A percentile compares a stretch with the other conserved stretches of the same genome.
Evolutionary conservation across 2,888 invertebrate species (phyloP).

Genomic region (Agrotis clavis): DNA sequence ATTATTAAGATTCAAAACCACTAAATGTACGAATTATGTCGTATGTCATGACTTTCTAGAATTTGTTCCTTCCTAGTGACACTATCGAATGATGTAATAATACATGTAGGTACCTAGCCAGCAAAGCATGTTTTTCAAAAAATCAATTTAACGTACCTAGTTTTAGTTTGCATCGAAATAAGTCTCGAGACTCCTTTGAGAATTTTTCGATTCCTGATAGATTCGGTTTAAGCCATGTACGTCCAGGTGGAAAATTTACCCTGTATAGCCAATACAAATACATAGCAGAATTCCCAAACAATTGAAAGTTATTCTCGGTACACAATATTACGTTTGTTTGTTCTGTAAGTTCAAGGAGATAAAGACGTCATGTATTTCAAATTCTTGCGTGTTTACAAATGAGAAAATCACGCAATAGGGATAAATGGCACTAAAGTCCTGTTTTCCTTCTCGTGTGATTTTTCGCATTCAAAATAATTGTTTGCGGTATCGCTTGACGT

Average conservation of each 20-base stretch:
- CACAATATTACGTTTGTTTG: slow-evolving; percentile 10
- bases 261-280: not conserved
- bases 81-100: too few relatives aligned
- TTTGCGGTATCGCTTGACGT: slow-evolving; percentile 49
- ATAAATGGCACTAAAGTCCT: slow-evolving; percentile 5
- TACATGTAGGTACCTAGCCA: too few relatives aligned
- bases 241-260: too few relatives aligned
- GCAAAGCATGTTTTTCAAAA: too few relatives aligned
- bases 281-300: not conserved
- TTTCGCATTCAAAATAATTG: slow-evolving; percentile 41
- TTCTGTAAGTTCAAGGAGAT: not conserved
- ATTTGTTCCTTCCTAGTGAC: too few relatives aligned
- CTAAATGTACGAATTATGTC: too few relatives aligned
- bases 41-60: too few relatives aligned
- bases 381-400: slow-evolving; percentile 5
- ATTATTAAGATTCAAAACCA: not conserved
- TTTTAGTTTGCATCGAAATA: too few relatives aligned
- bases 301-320: not conserved
- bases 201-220: too few relatives aligned
- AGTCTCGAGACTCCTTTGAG: too few relatives aligned
- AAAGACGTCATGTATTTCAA: slow-evolving; percentile 21
- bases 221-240: too few relatives aligned
- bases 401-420: slow-evolving; percentile 27
- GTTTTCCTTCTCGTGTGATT: slow-evolving; percentile 37
- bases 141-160: too few relatives aligned